These are phyloP conservation scores for Lacerta bilineata DNA, from an alignment of 2,797 vertebrate genomes.

Conservation along the genomic window DNA sequence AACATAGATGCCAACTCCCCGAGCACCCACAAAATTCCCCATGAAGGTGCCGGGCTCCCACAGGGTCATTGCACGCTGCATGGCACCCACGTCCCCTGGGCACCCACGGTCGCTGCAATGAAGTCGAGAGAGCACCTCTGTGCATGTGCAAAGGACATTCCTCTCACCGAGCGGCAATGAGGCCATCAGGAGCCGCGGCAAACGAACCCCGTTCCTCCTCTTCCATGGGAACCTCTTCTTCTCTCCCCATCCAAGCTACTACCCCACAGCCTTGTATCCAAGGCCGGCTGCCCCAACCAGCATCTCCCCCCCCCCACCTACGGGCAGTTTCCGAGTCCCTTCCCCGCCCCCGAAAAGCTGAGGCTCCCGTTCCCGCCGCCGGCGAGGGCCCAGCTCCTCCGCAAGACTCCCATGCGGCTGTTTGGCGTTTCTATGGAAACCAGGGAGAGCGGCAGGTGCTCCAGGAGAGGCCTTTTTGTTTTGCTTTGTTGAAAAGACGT, in stretches of 20 bases:
- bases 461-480: neutral
- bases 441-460: too few relatives aligned
- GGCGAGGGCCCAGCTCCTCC: neutral
- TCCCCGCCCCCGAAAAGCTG: neutral
- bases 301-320: neutral
- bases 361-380: neutral
- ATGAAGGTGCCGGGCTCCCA: neutral
- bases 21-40: neutral
- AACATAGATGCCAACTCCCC: too few relatives aligned
- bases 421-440: constrained; percentile 44
- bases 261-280: neutral
- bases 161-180: neutral
- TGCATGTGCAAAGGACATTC: neutral
- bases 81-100: too few relatives aligned
- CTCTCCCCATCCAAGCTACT: neutral
- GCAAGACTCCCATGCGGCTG: constrained; percentile 5
- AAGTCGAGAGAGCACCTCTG: neutral
- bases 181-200: neutral
- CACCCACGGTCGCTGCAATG: too few relatives aligned
- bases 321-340: neutral
- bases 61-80: too few relatives aligned
- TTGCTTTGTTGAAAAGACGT: neutral
- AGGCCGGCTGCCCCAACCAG: neutral
- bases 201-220: neutral
- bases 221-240: neutral